These are phyloP conservation scores for Isotomurus palustris DNA, from an alignment of 2,888 invertebrate genomes.

Conservation along the genomic window DNA sequence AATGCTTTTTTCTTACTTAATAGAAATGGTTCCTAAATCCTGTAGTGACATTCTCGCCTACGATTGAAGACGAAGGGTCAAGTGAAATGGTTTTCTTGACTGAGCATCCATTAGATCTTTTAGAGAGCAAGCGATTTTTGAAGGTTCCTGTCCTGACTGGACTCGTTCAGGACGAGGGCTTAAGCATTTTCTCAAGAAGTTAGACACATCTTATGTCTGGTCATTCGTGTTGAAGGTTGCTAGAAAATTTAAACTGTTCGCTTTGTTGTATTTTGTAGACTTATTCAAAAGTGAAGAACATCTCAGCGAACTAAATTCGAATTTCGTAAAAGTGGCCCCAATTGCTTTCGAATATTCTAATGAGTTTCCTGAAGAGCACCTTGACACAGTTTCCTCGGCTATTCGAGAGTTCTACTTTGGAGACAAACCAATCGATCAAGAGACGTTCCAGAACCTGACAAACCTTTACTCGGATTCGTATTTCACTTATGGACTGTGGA, in stretches of 20 bases:
- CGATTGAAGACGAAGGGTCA: not conserved
- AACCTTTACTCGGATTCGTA: constrained; percentile 29
- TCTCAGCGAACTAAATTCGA: constrained; percentile 3
- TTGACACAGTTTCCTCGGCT: not conserved
- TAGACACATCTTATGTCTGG: not conserved
- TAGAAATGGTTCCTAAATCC: constrained; percentile 6
- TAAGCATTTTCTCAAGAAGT: not conserved
- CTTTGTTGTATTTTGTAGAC: not conserved
- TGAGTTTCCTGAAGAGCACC: constrained; percentile 1
- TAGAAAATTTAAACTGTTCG: too few relatives aligned
- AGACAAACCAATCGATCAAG: not conserved
- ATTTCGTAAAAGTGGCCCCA: constrained; percentile 10
- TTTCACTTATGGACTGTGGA: constrained; percentile 24
- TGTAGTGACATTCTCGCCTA: not conserved
- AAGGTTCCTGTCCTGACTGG: not conserved
- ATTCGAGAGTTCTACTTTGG: constrained; percentile 16
- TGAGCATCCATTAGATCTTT: not conserved
- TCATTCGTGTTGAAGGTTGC: too few relatives aligned
- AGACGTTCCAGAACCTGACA: constrained; percentile 8
- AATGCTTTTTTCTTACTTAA: not conserved
- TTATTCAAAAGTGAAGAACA: not conserved
- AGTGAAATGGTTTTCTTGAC: not conserved
- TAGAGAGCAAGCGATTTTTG: not conserved
- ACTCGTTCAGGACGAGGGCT: not conserved
- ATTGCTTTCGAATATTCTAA: constrained; percentile 11